phyloP scores from a whole-genome alignment of 2,797 vertebrate species.

The Microctenopoma lineatum region DNA sequence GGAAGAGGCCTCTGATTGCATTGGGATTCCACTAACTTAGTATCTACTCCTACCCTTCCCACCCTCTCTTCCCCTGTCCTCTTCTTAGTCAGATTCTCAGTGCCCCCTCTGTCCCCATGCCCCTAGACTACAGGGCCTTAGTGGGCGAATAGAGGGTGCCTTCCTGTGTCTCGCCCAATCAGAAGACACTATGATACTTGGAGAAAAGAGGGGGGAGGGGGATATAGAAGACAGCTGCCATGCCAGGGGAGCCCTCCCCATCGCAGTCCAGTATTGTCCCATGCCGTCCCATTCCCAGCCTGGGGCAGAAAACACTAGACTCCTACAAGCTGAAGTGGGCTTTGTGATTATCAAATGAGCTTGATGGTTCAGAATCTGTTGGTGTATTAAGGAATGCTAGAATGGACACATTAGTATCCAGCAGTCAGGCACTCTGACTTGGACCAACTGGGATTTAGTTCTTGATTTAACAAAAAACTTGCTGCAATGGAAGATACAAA shows the following conservation, averaged over 20 bases:
- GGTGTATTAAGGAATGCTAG: constrained; percentile 20
- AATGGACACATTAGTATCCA: constrained; percentile 31
- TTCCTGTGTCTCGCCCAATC: constrained; percentile 74
- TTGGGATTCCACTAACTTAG: constrained; percentile 79
- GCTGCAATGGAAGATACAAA: constrained; percentile 49
- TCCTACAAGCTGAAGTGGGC: constrained; percentile 46
- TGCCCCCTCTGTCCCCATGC: constrained; percentile 78
- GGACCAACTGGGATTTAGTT: constrained; percentile 25
- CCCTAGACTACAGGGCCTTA: constrained; percentile 51
- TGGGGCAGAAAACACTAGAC: constrained; percentile 46
- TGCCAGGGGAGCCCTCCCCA: constrained; percentile 72
- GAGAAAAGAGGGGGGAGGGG: constrained; percentile 33
- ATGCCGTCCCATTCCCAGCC: constrained; percentile 75
- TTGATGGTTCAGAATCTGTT: constrained; percentile 37
- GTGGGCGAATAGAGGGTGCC: constrained; percentile 59
- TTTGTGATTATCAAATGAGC: constrained; percentile 29
- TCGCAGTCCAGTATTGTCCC: constrained; percentile 69
- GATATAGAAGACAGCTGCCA: constrained; percentile 71
- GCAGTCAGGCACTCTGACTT: constrained; percentile 15
- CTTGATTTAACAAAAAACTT: constrained; percentile 22
- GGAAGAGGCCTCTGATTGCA: constrained; percentile 64
- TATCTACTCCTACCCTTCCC: constrained; percentile 65
- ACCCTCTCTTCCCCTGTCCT: constrained; percentile 43
- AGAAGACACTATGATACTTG: constrained; percentile 45
- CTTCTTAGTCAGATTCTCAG: constrained; percentile 76